Evolutionary conservation across 2,888 invertebrate genomes (phyloP).

Genomic region (Ophraella communa): DNA sequence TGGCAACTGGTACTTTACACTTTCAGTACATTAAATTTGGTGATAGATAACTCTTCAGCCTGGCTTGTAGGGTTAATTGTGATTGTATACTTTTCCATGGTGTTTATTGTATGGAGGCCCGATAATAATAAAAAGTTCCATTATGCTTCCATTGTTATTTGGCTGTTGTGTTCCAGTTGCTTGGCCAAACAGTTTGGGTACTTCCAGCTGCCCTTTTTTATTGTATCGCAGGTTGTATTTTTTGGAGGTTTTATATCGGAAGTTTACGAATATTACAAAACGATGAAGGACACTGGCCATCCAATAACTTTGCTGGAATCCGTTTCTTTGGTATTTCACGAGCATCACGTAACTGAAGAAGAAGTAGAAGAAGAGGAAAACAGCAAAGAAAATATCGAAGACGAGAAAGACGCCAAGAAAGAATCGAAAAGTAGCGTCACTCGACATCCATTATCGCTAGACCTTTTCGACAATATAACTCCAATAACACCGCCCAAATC

Average conservation of each 20-base stretch:
- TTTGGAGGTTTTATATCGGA: constrained; percentile 71
- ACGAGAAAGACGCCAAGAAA: no score
- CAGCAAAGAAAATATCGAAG: no score
- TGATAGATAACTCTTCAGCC: constrained; percentile 54
- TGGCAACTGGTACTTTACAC: constrained; percentile 59
- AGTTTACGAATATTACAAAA: constrained; percentile 66
- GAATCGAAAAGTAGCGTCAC: background rate
- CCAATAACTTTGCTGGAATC: constrained; percentile 47
- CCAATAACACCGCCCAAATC: background rate
- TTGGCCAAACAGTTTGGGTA: constrained; percentile 77
- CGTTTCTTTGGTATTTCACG: constrained; percentile 46
- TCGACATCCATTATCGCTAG: constrained; percentile 55
- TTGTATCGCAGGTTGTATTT: constrained; percentile 70
- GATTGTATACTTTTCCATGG: constrained; percentile 72
- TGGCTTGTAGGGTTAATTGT: constrained; percentile 64
- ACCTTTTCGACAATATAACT: constrained; percentile 51
- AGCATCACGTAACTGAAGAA: constrained; percentile 30
- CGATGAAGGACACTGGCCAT: constrained; percentile 56
- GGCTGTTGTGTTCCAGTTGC: constrained; percentile 79
- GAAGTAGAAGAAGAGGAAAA: constrained; percentile 11
- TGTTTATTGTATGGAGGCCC: constrained; percentile 79
- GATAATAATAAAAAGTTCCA: constrained; percentile 71
- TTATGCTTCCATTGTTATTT: constrained; percentile 73
- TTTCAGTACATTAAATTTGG: constrained; percentile 50
- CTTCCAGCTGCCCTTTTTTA: constrained; percentile 78